These are phyloP conservation scores for Zoroaster sp. DNA, from an alignment of 53 echinoderm and acorn worm species.

Conservation along the genomic window DNA sequence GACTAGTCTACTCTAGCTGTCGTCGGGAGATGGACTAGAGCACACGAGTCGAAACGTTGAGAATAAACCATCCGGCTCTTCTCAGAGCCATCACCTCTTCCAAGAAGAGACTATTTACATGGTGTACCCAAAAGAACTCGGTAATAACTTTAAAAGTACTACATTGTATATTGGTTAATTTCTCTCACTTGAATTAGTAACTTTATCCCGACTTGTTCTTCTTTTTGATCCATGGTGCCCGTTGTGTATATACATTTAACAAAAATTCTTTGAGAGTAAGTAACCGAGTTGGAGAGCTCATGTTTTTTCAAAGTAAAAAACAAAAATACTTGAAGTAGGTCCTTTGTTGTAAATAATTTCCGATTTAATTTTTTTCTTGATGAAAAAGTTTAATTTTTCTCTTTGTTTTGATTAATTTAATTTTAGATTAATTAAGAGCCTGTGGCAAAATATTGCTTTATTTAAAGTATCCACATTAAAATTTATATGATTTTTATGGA, in stretches of 20 bases:
- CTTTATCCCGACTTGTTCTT: neutral
- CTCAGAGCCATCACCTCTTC: too few relatives aligned
- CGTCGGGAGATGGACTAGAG: too few relatives aligned
- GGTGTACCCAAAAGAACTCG: too few relatives aligned
- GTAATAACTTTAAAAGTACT: neutral
- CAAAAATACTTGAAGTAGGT: neutral
- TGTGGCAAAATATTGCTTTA: neutral
- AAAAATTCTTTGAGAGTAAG: neutral
- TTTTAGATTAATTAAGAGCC: neutral
- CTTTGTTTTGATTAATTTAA: neutral
- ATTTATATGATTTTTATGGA: neutral
- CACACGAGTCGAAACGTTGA: too few relatives aligned
- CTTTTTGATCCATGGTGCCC: neutral
- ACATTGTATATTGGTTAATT: neutral
- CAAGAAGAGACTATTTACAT: too few relatives aligned
- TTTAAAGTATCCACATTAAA: neutral
- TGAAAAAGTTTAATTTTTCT: neutral
- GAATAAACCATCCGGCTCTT: too few relatives aligned
- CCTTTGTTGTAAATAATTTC: neutral
- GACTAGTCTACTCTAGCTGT: too few relatives aligned
- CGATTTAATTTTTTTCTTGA: neutral
- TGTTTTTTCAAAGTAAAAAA: neutral
- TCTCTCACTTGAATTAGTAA: neutral
- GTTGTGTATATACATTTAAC: slow-evolving; percentile 6
- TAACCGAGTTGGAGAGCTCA: neutral